Evolutionary conservation across 2,888 invertebrate species (phyloP), one percentile per base, ranked within the genome.

Genomic region (Apamea anceps): DNA sequence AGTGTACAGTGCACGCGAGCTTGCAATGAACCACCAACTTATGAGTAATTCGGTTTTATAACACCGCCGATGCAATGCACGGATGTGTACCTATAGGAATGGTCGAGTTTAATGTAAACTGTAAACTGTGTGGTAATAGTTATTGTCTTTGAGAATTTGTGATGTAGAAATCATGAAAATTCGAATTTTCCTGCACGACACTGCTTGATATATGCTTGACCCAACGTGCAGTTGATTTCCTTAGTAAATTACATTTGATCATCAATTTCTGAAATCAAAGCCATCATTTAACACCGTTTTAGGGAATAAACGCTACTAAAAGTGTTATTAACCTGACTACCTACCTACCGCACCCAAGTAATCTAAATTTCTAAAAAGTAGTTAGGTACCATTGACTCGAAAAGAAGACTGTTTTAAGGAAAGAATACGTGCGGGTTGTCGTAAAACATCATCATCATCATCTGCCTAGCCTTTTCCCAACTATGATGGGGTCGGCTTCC

Each of bases 1-100:
- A 77, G 70, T 74, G 68, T 76, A 79, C 62, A 28, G 10, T 72
- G 84, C 90, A 89, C 86, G 90, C 89, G 82, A 90, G 79, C 74
- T 71, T 74, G 84, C 81, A 86, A 86, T 85, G 82, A 85, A 87
- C 79, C 25, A 42, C 79, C 71, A 85, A 81, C 77, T 81, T 88
- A 84, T 74, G 80, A 82, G 86, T 86, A 77, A 80, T 84, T 78
- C 67, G 68, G 73, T 85, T 88, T 79, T 83, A 80, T 71, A 80
- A 79, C 77, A 82, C 79, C 65, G 48, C 65, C 48, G 66, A 75
- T 81, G 77, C 80, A 83, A 79, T 80, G 77, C 87, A 83, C 74
- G 82, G 65, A 74, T 81, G 75, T 85, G 75, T 66, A 75, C 12
- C 1, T 54, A n/a, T 18, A 71, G 67, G 62, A 75, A 77, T 68